A percentile compares a stretch with the other conserved stretches of the same genome.
Conservation (phyloP, 2,888 invertebrate species). For the Clitarchus hookeri region DNA sequence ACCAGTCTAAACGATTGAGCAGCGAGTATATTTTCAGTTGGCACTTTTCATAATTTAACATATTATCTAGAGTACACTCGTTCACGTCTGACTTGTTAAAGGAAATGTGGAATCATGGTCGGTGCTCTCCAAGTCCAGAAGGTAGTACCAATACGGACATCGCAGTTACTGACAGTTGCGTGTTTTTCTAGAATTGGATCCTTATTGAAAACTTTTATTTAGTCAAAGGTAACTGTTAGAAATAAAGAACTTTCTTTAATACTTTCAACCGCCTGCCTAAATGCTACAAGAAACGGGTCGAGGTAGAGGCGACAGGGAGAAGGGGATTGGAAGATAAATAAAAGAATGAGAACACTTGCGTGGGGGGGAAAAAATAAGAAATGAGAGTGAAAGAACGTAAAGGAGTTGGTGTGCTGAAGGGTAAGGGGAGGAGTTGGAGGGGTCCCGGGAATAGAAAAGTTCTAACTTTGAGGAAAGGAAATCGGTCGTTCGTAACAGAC, state of each 20-base stretch:
- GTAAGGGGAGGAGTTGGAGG: neutral
- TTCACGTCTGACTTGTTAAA: no score
- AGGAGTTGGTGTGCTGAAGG: neutral
- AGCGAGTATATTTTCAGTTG: no score
- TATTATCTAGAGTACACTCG: no score
- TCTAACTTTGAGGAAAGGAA: slow-evolving; percentile 26
- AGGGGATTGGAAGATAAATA: slow-evolving; percentile 23
- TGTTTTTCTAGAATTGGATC: neutral
- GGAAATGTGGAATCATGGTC: no score
- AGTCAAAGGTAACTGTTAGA: neutral
- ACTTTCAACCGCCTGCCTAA: neutral
- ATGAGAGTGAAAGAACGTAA: slow-evolving; percentile 4
- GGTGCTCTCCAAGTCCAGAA: no score
- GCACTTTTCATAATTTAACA: no score
- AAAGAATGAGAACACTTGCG: slow-evolving; percentile 28
- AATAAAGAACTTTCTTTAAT: neutral
- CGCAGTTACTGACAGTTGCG: neutral
- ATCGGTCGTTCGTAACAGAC: slow-evolving; percentile 27
- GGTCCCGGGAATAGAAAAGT: slow-evolving; percentile 29
- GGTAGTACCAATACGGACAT: no score
- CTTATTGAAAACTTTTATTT: slow-evolving; percentile 10
- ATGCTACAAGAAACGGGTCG: slow-evolving; percentile 17
- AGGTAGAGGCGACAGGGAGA: neutral
- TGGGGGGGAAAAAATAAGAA: neutral
- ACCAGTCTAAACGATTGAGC: no score